These are phyloP conservation scores for Anarrhichthys ocellatus DNA, from an alignment of 2,113 vertebrate genomes.

Conservation along the genomic window DNA sequence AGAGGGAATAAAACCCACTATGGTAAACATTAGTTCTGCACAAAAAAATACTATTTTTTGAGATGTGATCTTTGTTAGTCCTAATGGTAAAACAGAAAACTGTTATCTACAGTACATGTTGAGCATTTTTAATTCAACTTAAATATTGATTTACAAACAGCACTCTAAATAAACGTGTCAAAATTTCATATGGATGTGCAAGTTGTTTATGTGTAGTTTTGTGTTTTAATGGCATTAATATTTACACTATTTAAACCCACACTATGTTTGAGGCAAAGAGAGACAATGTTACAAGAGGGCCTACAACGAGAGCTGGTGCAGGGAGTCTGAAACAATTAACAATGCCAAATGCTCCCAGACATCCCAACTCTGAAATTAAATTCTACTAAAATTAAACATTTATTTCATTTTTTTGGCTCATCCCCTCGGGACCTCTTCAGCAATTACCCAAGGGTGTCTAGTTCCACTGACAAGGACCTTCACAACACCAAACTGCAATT, in stretches of 20 bases:
- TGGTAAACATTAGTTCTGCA: background rate
- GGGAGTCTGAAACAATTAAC: background rate
- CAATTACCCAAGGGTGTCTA: constrained; percentile 12
- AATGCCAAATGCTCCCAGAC: constrained; percentile 27
- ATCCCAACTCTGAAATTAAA: constrained; percentile 17
- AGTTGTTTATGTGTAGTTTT: background rate
- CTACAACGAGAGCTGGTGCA: constrained; percentile 1
- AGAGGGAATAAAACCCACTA: background rate
- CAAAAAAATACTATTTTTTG: background rate
- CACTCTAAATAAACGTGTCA: background rate
- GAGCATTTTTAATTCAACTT: background rate
- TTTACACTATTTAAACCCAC: background rate
- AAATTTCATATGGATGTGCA: background rate
- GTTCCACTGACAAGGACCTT: background rate
- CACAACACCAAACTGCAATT: background rate
- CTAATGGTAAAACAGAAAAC: background rate
- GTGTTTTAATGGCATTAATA: background rate
- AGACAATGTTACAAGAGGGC: background rate
- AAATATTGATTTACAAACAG: background rate
- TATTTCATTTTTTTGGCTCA: background rate
- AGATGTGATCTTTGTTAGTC: constrained; percentile 8
- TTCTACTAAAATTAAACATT: constrained; percentile 8
- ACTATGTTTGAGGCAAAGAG: background rate
- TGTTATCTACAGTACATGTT: background rate
- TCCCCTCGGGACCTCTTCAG: constrained; percentile 2